phyloP scores from a whole-genome alignment of 2,888 invertebrate species.

The Melolontha melolontha region DNA sequence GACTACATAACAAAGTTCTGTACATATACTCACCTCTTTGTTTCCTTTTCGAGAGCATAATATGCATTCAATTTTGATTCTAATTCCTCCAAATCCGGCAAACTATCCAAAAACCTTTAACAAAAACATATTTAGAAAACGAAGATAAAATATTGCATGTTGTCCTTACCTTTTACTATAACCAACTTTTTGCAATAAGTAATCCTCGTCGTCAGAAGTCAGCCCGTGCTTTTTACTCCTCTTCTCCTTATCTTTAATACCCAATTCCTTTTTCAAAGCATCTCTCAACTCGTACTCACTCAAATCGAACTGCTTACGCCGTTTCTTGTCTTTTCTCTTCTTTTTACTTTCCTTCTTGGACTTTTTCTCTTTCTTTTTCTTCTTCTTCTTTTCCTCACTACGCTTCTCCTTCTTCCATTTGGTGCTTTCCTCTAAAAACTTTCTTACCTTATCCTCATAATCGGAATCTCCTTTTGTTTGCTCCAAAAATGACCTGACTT shows the following conservation, averaged over 20 bases:
- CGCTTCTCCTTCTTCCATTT: conserved; percentile 81
- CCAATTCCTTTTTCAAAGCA: conserved; percentile 73
- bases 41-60: conserved; percentile 80
- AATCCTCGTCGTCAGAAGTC: conserved; percentile 66
- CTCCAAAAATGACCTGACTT: conserved; percentile 77
- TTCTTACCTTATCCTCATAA: conserved; percentile 87
- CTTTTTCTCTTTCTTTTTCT: conserved; percentile 69
- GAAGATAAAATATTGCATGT: background rate
- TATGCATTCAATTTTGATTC: conserved; percentile 83
- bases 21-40: conserved; percentile 68
- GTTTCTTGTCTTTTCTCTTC: conserved; percentile 80
- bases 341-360: conserved; percentile 81
- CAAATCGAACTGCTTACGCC: conserved; percentile 75
- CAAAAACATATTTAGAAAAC: conserved; percentile 26
- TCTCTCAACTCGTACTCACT: conserved; percentile 76
- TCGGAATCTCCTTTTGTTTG: conserved; percentile 85
- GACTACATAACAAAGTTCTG: too few relatives aligned
- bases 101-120: conserved; percentile 72
- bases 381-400: conserved; percentile 75
- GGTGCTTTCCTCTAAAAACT: conserved; percentile 84
- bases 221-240: conserved; percentile 60
- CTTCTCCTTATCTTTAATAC: conserved; percentile 60
- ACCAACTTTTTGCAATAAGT: conserved; percentile 65
- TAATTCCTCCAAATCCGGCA: conserved; percentile 81
- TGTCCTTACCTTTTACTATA: conserved; percentile 61